Evolutionary conservation across 2,888 invertebrate genomes (phyloP).

Genomic region (Tachina lurida): DNA sequence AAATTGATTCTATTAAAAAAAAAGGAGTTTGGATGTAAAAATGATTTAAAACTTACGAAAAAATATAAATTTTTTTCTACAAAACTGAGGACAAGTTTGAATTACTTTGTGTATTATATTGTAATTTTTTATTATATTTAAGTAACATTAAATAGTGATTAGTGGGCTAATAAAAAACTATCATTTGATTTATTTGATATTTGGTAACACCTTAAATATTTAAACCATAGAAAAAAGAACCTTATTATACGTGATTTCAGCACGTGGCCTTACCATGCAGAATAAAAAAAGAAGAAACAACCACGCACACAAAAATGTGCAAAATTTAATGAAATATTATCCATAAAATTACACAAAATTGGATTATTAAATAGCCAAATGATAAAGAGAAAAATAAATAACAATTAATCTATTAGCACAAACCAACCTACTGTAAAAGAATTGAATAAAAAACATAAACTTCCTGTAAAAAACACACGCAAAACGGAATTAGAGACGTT

Average conservation of each 20-base stretch:
- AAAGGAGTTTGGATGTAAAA: too few relatives aligned
- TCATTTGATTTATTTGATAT: constrained; percentile 26
- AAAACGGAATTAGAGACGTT: constrained; percentile 22
- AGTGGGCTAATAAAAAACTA: neutral
- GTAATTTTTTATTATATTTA: too few relatives aligned
- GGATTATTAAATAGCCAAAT: constrained; percentile 75
- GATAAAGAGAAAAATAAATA: constrained; percentile 68
- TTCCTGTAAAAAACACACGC: constrained; percentile 53
- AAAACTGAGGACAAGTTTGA: too few relatives aligned
- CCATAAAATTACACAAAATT: constrained; percentile 73
- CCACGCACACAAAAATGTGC: constrained; percentile 69
- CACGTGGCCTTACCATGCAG: constrained; percentile 62
- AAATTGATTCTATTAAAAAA: too few relatives aligned
- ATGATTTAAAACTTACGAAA: too few relatives aligned
- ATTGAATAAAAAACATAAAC: constrained; percentile 72
- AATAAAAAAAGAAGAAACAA: constrained; percentile 61
- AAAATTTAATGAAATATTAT: constrained; percentile 67
- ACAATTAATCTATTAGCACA: constrained; percentile 76
- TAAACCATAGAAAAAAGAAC: constrained; percentile 25
- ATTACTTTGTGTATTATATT: too few relatives aligned
- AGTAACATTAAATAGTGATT: neutral
- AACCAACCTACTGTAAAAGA: constrained; percentile 67
- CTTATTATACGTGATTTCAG: constrained; percentile 1
- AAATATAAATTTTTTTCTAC: too few relatives aligned
- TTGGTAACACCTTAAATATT: constrained; percentile 61